Evolutionary conservation across 2,113 vertebrate genomes (phyloP), one percentile per base, ranked within the genome.

Genomic region (Turnix velox): DNA sequence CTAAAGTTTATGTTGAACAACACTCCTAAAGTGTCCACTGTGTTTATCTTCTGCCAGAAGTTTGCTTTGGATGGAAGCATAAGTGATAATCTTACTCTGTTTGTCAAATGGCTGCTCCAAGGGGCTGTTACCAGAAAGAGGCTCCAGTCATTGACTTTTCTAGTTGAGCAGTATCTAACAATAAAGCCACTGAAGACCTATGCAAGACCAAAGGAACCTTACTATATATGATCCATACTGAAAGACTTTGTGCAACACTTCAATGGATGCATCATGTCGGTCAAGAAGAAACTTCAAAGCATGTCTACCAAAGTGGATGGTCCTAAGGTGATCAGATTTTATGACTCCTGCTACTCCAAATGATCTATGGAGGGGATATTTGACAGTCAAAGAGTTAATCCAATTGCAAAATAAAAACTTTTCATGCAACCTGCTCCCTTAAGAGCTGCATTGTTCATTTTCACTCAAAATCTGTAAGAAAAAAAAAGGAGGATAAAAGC

Each of bases 401-500:
- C 48, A 67, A 61, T 61, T 63, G 52, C 18, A 77, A 72, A 90
- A 67, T 45, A 15, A 86, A 77, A 49, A 63, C 7, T 69, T 84
- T 35, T 69, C 37, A 72, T 51, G 51, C 37, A 54, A 15, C 16
- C 19, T 30, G 2, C 37, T 78, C 52, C 22, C 65, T 88, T 73
- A 84, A 74, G 81, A 92, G 18, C 3, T 66, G 14, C 22, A 66
- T 89, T 88, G 54, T 90, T 91, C 61, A 62, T 85, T 95, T 95
- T 81, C 68, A 78, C 62, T 88, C 55, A 78, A 62, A 89, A 66
- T 63, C 45, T 81, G 9, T 62, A 65, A 87, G 69, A 59, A 94
- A 65, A 80, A 73, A 74, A 85, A 91, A 4, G 18, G 55, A 90
- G 39, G 37, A 95, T 93, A 78, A 94, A 92, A 92, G 89, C 66